A percentile compares a stretch with the other conserved stretches of the same genome.
phyloP scores from a whole-genome alignment of 2,113 vertebrate genomes.

The Neopipo cinnamomea region DNA sequence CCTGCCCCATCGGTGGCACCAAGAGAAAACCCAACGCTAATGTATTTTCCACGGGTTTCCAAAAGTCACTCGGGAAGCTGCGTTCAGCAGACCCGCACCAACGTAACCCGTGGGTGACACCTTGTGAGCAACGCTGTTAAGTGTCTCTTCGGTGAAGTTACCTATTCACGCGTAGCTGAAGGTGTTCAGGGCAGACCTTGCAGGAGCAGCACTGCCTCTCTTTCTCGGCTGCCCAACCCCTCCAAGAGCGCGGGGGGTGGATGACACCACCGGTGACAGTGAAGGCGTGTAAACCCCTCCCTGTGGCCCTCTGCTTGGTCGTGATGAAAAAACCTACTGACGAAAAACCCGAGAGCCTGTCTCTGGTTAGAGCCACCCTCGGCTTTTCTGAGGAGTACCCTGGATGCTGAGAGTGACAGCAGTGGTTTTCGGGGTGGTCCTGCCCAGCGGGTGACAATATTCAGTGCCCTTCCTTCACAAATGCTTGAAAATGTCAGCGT shows the following conservation, averaged over 20 bases:
- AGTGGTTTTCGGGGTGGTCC: rapidly evolving
- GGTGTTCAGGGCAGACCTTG: rapidly evolving
- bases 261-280: rapidly evolving
- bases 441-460: rapidly evolving
- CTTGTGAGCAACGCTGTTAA: neutral
- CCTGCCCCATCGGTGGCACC: neutral
- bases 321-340: no score
- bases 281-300: no score
- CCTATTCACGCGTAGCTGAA: rapidly evolving
- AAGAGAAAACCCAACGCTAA: rapidly evolving
- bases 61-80: rapidly evolving
- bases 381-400: neutral
- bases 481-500: neutral
- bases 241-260: rapidly evolving
- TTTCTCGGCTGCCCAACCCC: rapidly evolving
- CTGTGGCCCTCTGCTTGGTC: rapidly evolving
- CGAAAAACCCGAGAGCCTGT: neutral
- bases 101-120: neutral
- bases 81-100: rapidly evolving
- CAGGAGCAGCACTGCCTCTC: rapidly evolving
- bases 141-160: rapidly evolving
- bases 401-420: neutral
- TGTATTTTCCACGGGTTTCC: neutral
- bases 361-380: neutral
- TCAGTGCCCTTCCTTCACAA: rapidly evolving